Base-by-base conservation (phyloP, 2,113 vertebrate genomes). In the Apeltes quadracus region DNA sequence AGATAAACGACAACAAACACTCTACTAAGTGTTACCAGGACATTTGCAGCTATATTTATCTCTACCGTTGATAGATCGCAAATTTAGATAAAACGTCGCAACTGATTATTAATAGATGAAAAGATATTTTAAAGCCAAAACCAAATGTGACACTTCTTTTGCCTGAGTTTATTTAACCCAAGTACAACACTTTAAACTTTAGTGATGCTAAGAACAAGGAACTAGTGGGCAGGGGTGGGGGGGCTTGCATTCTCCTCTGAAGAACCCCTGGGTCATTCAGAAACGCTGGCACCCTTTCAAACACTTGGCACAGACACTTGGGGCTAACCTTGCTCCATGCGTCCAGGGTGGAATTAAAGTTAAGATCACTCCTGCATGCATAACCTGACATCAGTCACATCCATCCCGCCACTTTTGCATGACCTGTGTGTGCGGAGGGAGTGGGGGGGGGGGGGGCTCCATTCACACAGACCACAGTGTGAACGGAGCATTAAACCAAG, bases 291-390 rank as follows among this genome's bases (percentile, higher is more conserved):
- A 88, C 34, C 48, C 48, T 71, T 72, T 88, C 79, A 77, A 87
- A 82, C 68, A 71, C 83, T 86, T 91, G 83, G 87, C 89, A 90
- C 75, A 61, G 70, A 84, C 83, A 85, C 76, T 70, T 68, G 61
- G 57, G 68, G 70, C 75, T 90, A 90, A 90, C 88, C 89, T 89
- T 91, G 88, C 81, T 84, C 61, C 64, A 75, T 72, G 82, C 87
- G 76, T 84, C 78, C 78, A 63, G 69, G 61, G 76, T 72, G 72
- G 83, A 90, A 79, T 79, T 82, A 85, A 85, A 39, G 84, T 82
- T 62, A 86, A 75, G 78, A 88, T 87, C 82, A 86, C 68, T 76
- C 67, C 25, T 56, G 78, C 67, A 76, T 58, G 64, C 63, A 38
- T 71, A 75, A 83, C 61, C 77, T 76, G 74, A 75, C 72, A 83